Evolutionary conservation across 2,888 invertebrate genomes (phyloP).

Genomic region (Dryobota labecula): DNA sequence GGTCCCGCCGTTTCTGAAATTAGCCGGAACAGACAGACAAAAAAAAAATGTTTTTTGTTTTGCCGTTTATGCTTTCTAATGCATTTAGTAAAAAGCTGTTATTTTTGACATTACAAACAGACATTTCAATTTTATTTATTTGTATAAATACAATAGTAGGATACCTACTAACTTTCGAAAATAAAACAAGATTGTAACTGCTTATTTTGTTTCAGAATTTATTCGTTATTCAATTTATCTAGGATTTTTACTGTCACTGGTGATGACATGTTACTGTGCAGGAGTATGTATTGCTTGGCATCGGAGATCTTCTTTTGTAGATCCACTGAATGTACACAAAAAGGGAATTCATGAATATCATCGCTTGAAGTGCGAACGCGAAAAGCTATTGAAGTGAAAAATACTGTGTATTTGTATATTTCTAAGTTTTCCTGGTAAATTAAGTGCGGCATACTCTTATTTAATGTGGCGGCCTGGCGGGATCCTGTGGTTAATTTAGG

Average conservation of each 20-base stretch:
- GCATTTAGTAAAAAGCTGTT: too few relatives aligned
- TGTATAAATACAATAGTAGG: too few relatives aligned
- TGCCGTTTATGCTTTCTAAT: too few relatives aligned
- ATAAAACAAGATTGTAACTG: neutral
- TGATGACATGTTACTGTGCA: conserved; percentile 90
- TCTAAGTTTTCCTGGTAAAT: neutral
- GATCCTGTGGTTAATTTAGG: neutral
- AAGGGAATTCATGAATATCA: conserved; percentile 38
- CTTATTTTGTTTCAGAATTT: conserved; percentile 84
- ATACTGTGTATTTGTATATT: neutral
- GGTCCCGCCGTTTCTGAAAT: too few relatives aligned
- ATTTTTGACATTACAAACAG: too few relatives aligned
- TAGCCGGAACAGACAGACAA: too few relatives aligned
- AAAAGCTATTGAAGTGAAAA: conserved; percentile 43
- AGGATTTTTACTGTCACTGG: conserved; percentile 89
- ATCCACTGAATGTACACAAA: conserved; percentile 70
- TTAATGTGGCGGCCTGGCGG: neutral
- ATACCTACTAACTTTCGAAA: neutral
- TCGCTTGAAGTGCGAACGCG: conserved; percentile 35
- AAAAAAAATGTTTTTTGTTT: too few relatives aligned
- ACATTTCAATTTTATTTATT: too few relatives aligned
- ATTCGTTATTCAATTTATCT: conserved; percentile 90
- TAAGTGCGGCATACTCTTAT: neutral
- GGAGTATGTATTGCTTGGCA: conserved; percentile 90
- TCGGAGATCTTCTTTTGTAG: conserved; percentile 75